These are phyloP conservation scores for Clepsis dumicolana DNA, from an alignment of 2,888 invertebrate species.

Conservation along the genomic window DNA sequence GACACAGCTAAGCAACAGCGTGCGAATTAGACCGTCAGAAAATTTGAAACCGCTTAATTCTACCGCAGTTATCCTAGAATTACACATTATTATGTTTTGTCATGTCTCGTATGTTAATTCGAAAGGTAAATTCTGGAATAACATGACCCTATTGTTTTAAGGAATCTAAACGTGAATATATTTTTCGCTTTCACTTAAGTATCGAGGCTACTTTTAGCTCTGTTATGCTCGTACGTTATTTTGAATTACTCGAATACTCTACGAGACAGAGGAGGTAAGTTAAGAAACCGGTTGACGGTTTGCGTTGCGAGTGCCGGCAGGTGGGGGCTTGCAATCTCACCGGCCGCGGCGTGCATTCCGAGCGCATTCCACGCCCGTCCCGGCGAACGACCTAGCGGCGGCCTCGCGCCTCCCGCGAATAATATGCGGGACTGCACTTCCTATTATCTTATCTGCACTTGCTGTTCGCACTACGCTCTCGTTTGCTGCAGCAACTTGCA, in stretches of 20 bases:
- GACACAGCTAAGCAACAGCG: not conserved
- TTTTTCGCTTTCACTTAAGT: not conserved
- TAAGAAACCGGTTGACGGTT: slow-evolving; percentile 60
- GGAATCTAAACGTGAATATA: not conserved
- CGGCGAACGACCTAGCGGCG: slow-evolving; percentile 61
- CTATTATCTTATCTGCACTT: not conserved
- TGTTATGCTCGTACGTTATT: slow-evolving; percentile 29
- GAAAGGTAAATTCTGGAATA: not conserved
- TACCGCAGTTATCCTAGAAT: not conserved
- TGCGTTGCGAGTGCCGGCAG: slow-evolving; percentile 43
- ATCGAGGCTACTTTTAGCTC: slow-evolving; percentile 11
- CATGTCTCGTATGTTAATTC: not conserved
- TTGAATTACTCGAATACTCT: slow-evolving; percentile 39
- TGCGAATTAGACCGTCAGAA: slow-evolving; percentile 7
- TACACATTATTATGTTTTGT: not conserved
- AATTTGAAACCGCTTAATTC: not conserved
- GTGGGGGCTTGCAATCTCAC: slow-evolving; percentile 61
- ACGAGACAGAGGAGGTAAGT: slow-evolving; percentile 44
- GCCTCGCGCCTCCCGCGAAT: slow-evolving; percentile 48
- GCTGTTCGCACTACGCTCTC: not conserved
- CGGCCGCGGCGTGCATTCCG: slow-evolving; percentile 64
- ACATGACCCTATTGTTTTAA: not conserved
- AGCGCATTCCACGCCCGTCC: slow-evolving; percentile 67
- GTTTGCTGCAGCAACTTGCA: too few relatives aligned
- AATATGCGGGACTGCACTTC: slow-evolving; percentile 48